Base-by-base conservation (phyloP, 1,140 invertebrate species). In the Arctopsyche grandis region DNA sequence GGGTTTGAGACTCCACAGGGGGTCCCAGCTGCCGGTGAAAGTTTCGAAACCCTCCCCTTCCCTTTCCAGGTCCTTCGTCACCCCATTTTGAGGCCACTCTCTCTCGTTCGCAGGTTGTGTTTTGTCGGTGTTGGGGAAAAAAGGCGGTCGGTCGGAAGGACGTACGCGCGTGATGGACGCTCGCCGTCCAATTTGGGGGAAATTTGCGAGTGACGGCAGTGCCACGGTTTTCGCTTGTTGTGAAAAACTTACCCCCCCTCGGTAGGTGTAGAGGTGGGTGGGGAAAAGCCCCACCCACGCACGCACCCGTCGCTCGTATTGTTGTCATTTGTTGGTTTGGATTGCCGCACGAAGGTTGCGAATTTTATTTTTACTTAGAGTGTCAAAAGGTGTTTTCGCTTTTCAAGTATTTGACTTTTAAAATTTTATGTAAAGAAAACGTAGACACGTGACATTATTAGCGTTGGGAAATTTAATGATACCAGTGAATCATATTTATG, bases 1-100 rank as follows among this genome's bases (percentile, higher is more conserved):
- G 16, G 71, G 71, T 79, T 38, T 38, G 29, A 38, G 29, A 38
- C 78, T 74, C 60, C 10, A 48, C 63, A 16, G 73, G 79, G 58
- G 74, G 69, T 43, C 79, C 26, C 79, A 80, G 75, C 79, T 80
- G 79, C 44, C 69, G 69, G 29, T 80, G 79, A 80, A 80, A 80
- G 60, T 80, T 80, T 75, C 66, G 60, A 76, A 77, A 66, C 74
- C 52, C 60, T 29, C 56, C 29, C 29, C 29, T 38, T 38, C 29
- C 48, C 48, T 12, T 52, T 10, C 16, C 10, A 3, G 3, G 12
- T 16, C 12, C 16, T 52, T 12, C 48, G 3, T 52, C 10, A 1
- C 10, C 10, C 10, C 16, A 12, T 16, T 52, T 52, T 52, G 16
- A 3, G 12, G 48, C 12, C 16, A 16, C 48, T 52, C 48, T 52